Conservation (phyloP, 1,140 invertebrate genomes). For the Oscheius sp. region DNA sequence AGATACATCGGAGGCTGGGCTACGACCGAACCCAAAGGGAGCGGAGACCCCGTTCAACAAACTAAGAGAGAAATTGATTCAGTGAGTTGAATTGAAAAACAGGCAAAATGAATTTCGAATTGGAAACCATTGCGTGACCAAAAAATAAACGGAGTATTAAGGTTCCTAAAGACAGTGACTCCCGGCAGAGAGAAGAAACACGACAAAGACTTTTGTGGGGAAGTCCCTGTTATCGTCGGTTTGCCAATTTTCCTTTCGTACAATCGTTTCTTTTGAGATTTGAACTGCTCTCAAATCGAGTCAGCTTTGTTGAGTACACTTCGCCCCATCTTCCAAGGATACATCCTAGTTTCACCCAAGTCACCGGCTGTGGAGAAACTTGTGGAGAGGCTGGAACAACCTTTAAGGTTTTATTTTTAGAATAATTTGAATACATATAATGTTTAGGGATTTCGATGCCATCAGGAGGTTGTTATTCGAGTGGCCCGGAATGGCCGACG, state of each 20-base stretch:
- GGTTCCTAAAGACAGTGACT: too few species aligned
- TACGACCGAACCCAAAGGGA: too few species aligned
- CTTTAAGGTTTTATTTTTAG: background rate
- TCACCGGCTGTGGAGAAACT: background rate
- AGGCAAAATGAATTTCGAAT: too few species aligned
- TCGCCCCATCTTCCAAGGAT: conserved; percentile 47
- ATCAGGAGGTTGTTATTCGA: background rate
- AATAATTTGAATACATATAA: background rate
- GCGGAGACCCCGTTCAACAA: too few species aligned
- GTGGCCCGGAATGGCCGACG: background rate
- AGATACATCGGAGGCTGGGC: too few species aligned
- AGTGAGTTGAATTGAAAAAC: too few species aligned
- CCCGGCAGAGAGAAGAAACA: too few species aligned
- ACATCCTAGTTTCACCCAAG: conserved; percentile 62
- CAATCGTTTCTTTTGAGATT: background rate
- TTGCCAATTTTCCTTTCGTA: background rate
- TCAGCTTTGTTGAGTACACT: background rate
- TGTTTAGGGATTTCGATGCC: background rate
- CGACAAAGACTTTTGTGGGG: too few species aligned
- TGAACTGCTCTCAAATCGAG: conserved; percentile 12
- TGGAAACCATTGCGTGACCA: too few species aligned
- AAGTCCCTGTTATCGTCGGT: background rate
- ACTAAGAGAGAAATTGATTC: too few species aligned
- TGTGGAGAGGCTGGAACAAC: background rate
- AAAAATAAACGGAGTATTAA: too few species aligned